A percentile compares a stretch with the other conserved stretches of the same genome.
These are phyloP conservation scores for Drosophila lacertosa DNA, from an alignment of 1,140 invertebrate species.

Conservation along the genomic window DNA sequence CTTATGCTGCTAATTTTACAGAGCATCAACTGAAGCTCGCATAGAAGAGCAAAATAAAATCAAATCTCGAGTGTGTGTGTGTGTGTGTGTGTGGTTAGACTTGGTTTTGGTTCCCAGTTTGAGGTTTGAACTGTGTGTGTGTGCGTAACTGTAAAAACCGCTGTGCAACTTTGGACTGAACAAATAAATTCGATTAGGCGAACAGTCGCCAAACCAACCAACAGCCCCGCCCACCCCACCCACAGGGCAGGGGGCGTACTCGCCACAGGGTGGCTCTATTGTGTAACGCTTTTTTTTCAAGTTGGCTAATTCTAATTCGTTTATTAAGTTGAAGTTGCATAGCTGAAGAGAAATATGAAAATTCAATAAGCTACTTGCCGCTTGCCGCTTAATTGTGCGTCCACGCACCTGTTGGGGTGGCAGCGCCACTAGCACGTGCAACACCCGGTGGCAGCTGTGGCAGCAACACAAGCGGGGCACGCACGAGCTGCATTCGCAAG, in stretches of 20 bases:
- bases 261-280: constrained; percentile 53
- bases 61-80: constrained; percentile 47
- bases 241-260: constrained; percentile 31
- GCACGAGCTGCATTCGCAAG: constrained; percentile 78
- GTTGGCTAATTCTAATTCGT: constrained; percentile 77
- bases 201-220: constrained; percentile 48
- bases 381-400: constrained; percentile 71
- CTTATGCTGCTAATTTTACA: constrained; percentile 82
- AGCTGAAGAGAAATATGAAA: constrained; percentile 74
- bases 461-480: constrained; percentile 30
- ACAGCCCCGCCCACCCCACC: not conserved
- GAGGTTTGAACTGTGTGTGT: constrained; percentile 10
- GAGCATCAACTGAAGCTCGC: constrained; percentile 62
- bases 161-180: constrained; percentile 68
- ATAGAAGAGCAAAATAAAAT: constrained; percentile 65
- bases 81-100: constrained; percentile 37
- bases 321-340: constrained; percentile 73
- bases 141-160: constrained; percentile 55
- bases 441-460: not conserved
- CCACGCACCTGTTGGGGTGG: constrained; percentile 58
- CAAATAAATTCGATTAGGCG: constrained; percentile 78
- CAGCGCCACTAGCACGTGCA: constrained; percentile 52
- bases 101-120: constrained; percentile 52
- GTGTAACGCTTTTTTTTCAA: too few relatives aligned
- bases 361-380: constrained; percentile 67